Conservation (phyloP, 2,113 vertebrate species). For the Sitta europaea region DNA sequence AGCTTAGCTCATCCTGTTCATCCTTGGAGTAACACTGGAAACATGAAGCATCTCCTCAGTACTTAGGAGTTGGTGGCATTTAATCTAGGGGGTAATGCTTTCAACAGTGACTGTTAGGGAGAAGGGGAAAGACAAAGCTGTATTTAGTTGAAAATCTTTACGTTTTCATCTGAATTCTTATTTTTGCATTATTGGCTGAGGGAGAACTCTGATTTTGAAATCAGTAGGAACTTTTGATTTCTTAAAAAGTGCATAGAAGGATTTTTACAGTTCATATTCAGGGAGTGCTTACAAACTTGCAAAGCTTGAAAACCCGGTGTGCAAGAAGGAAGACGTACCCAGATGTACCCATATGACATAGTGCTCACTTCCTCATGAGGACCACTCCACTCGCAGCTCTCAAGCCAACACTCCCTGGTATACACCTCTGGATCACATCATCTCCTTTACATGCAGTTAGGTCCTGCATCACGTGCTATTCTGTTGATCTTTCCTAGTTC, state of each 20-base stretch:
- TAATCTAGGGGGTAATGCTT: neutral
- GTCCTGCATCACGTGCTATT: fast-evolving
- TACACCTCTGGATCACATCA: fast-evolving
- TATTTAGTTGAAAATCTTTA: neutral
- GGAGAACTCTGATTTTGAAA: neutral
- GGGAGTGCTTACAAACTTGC: too few relatives aligned
- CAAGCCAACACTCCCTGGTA: neutral
- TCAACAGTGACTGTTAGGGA: neutral
- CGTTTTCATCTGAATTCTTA: neutral
- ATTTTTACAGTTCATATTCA: neutral
- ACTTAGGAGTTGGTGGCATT: neutral
- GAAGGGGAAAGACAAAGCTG: neutral
- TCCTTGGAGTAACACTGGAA: neutral
- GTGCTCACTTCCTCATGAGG: neutral
- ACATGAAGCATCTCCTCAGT: fast-evolving
- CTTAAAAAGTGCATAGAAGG: neutral
- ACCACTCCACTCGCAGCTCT: neutral
- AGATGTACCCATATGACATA: fast-evolving
- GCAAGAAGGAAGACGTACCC: neutral
- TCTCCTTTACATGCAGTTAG: neutral
- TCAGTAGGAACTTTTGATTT: neutral
- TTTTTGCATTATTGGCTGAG: neutral
- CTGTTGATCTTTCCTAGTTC: neutral
- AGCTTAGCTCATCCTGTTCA: neutral
- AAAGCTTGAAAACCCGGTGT: neutral